Base-by-base conservation (phyloP, 2,113 vertebrate genomes). In the Scomber scombrus region DNA sequence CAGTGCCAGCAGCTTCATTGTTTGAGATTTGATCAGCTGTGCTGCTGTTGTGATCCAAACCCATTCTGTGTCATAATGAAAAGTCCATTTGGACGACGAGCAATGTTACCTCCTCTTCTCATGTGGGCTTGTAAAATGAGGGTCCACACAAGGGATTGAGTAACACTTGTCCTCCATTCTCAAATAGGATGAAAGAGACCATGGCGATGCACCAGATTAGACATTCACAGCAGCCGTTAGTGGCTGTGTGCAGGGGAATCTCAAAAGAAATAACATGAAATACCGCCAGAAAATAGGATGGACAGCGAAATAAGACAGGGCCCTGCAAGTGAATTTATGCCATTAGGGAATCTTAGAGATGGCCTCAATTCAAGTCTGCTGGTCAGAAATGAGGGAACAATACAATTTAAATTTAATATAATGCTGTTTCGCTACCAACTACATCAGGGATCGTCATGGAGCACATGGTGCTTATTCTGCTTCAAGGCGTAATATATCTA, bases 401-500 rank as follows among this genome's bases (percentile, higher is more conserved):
- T 85, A 65, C 15, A 61, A 82, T 92, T 86, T 82, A 82, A 82
- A 89, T 88, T 47, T 83, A 64, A 81, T 67, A 86, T 31, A 62
- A 74, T 23, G 7, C 73, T 57, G 23, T 56, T 43, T 12, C 46
- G 3, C 50, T 4, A 62, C 23, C 68, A 85, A 60, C 70, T 61
- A 60, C 50, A n/a, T 45, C 69, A 58, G 78, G 82, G 79, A 26
- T 66, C 60, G 52, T 13, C 70, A 69, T 58, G 70, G 62, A 64
- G 78, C 85, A 84, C 71, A 80, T 75, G 65, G 51, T 10, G 34
- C 70, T 19, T 61, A 84, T 83, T 60, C 71, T 83, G 91, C 89
- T 85, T 65, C 65, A 12, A 89, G 88, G 75, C 81, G 55, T 83
- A 85, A 92, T 89, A 90, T 86, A 71, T 88, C 84, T 80, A 71